Percentiles rank a stretch among this genome's conserved stretches.
phyloP scores from a whole-genome alignment of 2,888 invertebrate genomes.

The Autographa pulchrina region DNA sequence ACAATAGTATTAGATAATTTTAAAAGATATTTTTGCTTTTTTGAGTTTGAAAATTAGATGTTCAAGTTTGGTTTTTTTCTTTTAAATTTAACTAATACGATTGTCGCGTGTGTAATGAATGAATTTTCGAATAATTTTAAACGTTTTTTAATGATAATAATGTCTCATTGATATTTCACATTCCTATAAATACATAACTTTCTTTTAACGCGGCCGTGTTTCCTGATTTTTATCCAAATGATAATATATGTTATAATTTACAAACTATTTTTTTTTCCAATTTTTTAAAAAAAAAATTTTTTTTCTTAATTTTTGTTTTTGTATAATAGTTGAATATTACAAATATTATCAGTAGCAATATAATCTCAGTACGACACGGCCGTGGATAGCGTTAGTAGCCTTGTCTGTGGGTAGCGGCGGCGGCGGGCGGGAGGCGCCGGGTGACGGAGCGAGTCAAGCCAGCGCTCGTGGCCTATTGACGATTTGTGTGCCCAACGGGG shows the following conservation, averaged over 20 bases:
- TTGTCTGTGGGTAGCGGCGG: conserved; percentile 62
- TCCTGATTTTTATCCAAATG: conserved; percentile 47
- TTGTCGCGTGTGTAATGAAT: conserved; percentile 17
- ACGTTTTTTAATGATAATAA: conserved; percentile 9
- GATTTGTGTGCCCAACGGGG: conserved; percentile 27
- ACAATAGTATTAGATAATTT: conserved; percentile 39
- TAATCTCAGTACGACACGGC: conserved; percentile 47
- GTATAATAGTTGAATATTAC: conserved; percentile 44
- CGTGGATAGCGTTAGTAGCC: conserved; percentile 48
- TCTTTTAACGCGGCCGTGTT: conserved; percentile 55
- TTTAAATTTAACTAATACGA: not conserved
- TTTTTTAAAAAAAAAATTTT: not conserved
- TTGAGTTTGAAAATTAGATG: conserved; percentile 9
- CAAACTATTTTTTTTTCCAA: conserved; percentile 29
- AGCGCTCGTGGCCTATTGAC: conserved; percentile 71
- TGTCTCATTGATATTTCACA: conserved; percentile 13
- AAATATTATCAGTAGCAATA: conserved; percentile 40
- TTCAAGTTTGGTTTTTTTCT: not conserved
- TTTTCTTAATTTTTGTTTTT: not conserved
- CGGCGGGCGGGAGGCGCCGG: conserved; percentile 49
- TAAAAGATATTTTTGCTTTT: not conserved
- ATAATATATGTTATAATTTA: conserved; percentile 47
- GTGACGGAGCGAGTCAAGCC: conserved; percentile 51
- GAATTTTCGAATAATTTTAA: conserved; percentile 25
- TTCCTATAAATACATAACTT: conserved; percentile 32